Evolutionary conservation across 2,113 vertebrate genomes (phyloP).

Genomic region (Cricetomys ansorgei): DNA sequence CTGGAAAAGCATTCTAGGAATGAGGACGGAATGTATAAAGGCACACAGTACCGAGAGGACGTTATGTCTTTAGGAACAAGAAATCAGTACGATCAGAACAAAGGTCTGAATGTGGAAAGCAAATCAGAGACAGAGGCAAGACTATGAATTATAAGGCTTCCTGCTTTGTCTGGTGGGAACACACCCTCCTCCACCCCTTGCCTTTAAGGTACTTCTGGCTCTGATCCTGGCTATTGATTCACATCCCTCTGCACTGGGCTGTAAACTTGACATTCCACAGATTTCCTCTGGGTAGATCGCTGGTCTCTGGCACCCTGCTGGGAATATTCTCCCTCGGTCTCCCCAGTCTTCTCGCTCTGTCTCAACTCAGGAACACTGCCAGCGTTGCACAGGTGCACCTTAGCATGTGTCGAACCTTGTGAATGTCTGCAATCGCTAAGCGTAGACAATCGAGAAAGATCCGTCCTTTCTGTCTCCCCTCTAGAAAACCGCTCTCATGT

Average conservation of each 20-base stretch:
- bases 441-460: neutral
- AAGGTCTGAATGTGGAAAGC: neutral
- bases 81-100: neutral
- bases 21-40: neutral
- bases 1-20: neutral
- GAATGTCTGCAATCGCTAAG: neutral
- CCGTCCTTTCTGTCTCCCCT: neutral
- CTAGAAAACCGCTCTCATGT: neutral
- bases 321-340: neutral
- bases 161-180: neutral
- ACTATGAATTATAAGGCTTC: no score
- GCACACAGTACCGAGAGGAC: neutral
- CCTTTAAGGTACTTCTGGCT: neutral
- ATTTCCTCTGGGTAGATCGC: neutral
- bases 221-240: neutral
- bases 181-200: neutral
- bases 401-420: no score
- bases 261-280: neutral
- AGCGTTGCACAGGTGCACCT: no score
- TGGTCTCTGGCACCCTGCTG: neutral
- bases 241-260: neutral
- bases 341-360: neutral
- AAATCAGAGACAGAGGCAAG: no score
- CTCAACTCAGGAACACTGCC: neutral
- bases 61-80: neutral